Conservation (phyloP, 1,140 invertebrate species). For the Ruditapes philippinarum region DNA sequence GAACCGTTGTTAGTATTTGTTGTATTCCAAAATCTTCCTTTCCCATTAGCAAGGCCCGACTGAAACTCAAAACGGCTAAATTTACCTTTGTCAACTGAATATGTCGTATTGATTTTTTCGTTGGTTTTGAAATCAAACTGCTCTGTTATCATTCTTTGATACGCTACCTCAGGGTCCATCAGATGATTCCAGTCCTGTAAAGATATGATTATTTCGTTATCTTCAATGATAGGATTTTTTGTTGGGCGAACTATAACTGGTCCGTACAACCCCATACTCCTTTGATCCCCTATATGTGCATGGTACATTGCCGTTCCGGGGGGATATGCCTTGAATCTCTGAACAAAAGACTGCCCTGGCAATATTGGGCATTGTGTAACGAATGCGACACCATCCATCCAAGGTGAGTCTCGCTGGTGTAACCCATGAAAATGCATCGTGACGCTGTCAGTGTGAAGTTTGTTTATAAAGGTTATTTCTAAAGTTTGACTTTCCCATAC, state of each 20-base stretch:
- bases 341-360: conserved; percentile 94
- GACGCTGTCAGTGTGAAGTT: conserved; percentile 92
- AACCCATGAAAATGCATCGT: conserved; percentile 96
- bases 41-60: conserved; percentile 80
- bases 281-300: conserved; percentile 80
- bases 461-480: conserved; percentile 94
- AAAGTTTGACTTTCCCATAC: conserved; percentile 95
- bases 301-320: conserved; percentile 83
- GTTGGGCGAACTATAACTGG: conserved; percentile 71
- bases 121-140: conserved; percentile 28
- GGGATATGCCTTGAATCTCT: conserved; percentile 87
- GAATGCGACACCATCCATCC: conserved; percentile 96
- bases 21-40: conserved; percentile 68
- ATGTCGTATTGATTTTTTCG: not conserved
- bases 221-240: not conserved
- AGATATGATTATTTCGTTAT: conserved; percentile 57
- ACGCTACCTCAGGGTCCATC: conserved; percentile 66
- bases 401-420: conserved; percentile 93
- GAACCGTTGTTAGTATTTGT: conserved; percentile 60
- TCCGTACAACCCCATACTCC: conserved; percentile 79
- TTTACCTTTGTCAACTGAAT: conserved; percentile 52
- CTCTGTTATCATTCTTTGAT: conserved; percentile 70
- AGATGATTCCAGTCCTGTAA: conserved; percentile 78
- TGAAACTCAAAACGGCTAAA: conserved; percentile 69
- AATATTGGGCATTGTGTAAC: conserved; percentile 96